phyloP scores from a whole-genome alignment of 1,140 invertebrate species.

The Drosophila sulfurigaster region DNA sequence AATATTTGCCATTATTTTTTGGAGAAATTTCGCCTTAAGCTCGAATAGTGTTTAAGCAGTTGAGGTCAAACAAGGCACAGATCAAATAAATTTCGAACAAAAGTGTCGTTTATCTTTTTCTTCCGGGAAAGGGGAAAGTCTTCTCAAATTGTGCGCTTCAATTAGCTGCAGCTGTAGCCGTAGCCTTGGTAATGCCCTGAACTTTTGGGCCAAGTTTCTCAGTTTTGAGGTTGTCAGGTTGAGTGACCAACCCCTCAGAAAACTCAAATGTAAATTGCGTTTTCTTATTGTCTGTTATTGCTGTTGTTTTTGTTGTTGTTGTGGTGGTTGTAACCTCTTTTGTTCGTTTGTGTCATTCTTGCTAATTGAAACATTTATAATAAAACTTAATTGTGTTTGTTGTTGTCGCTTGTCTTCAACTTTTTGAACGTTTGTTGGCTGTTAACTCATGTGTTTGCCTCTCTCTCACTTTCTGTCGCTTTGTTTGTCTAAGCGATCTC shows the following conservation, averaged over 20 bases:
- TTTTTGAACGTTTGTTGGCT: conserved; percentile 42
- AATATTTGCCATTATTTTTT: conserved; percentile 25
- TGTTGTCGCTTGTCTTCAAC: conserved; percentile 40
- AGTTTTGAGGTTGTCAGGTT: conserved; percentile 33
- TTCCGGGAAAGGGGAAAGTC: neutral
- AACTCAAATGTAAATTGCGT: conserved; percentile 38
- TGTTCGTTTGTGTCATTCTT: conserved; percentile 45
- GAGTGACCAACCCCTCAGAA: conserved; percentile 13
- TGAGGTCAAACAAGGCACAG: conserved; percentile 15
- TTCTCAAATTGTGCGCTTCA: conserved; percentile 55
- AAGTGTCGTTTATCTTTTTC: conserved; percentile 71
- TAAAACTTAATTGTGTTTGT: conserved; percentile 67
- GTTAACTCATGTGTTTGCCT: conserved; percentile 11
- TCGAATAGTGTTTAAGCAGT: conserved; percentile 7
- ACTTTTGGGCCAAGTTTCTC: conserved; percentile 70
- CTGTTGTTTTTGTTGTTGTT: neutral
- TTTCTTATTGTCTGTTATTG: conserved; percentile 8
- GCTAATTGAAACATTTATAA: conserved; percentile 74
- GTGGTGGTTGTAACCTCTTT: conserved; percentile 4
- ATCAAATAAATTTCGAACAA: conserved; percentile 64
- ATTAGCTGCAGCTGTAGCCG: conserved; percentile 63
- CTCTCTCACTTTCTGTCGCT: neutral
- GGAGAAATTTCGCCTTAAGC: conserved; percentile 2
- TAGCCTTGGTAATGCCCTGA: conserved; percentile 50
- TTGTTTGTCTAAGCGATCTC: conserved; percentile 21